A percentile compares a stretch with the other conserved stretches of the same genome.
These are phyloP conservation scores for Drosophila lacicola DNA, from an alignment of 2,888 invertebrate species.

Conservation along the genomic window DNA sequence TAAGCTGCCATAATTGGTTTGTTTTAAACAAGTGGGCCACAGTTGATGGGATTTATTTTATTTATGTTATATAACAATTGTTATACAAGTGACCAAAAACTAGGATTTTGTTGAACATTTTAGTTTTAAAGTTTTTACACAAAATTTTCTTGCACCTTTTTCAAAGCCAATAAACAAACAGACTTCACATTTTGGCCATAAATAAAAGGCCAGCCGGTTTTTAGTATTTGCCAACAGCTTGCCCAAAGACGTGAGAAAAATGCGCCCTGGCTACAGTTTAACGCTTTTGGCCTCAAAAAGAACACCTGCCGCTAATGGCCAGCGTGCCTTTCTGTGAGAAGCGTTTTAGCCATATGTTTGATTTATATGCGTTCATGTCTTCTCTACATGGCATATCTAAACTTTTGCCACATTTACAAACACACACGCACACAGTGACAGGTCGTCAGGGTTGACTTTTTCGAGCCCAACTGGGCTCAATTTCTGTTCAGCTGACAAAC, in stretches of 20 bases:
- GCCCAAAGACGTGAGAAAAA: constrained; percentile 62
- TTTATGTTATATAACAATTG: constrained; percentile 4
- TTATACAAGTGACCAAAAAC: not conserved
- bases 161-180: constrained; percentile 44
- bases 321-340: not conserved
- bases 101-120: not conserved
- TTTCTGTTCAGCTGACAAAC: constrained; percentile 40
- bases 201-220: constrained; percentile 54
- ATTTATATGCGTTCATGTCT: constrained; percentile 53
- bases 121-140: constrained; percentile 1
- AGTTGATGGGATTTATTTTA: constrained; percentile 25
- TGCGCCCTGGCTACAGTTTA: constrained; percentile 27
- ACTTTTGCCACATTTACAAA: constrained; percentile 33
- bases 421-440: constrained; percentile 6
- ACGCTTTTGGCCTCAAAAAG: constrained; percentile 16
- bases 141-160: constrained; percentile 17
- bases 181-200: constrained; percentile 62
- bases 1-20: constrained; percentile 57
- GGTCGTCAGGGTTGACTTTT: not conserved
- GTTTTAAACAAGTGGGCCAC: constrained; percentile 38
- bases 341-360: constrained; percentile 42
- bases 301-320: constrained; percentile 64
- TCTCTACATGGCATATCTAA: constrained; percentile 24
- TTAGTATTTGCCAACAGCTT: constrained; percentile 51
- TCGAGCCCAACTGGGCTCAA: constrained; percentile 1